These are phyloP conservation scores for Sebastolobus alascanus DNA, from an alignment of 2,797 vertebrate genomes.

Conservation along the genomic window DNA sequence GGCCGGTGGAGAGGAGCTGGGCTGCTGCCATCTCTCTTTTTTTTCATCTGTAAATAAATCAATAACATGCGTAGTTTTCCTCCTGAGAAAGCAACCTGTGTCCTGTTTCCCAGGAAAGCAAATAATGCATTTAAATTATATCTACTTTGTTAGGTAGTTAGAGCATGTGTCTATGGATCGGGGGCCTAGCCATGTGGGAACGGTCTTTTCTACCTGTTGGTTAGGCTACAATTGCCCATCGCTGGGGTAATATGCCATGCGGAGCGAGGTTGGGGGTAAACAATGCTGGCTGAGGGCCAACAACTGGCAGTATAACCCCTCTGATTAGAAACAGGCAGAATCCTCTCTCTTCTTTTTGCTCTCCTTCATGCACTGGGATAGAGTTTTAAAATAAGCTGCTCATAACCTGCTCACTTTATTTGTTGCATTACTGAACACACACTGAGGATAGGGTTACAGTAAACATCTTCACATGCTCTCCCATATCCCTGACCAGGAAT, in stretches of 20 bases:
- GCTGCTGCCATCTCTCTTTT: conserved; percentile 45
- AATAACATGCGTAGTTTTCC: conserved; percentile 66
- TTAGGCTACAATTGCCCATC: conserved; percentile 63
- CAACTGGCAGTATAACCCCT: conserved; percentile 43
- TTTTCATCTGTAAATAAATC: conserved; percentile 74
- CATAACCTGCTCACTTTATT: neutral
- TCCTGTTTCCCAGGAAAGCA: conserved; percentile 63
- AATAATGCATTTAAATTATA: conserved; percentile 57
- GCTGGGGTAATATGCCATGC: conserved; percentile 65
- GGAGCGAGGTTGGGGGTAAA: conserved; percentile 67
- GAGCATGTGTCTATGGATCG: conserved; percentile 18
- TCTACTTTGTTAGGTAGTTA: conserved; percentile 48
- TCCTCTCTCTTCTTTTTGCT: conserved; percentile 9
- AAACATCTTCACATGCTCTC: neutral
- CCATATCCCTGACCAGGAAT: neutral
- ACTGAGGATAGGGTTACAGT: neutral
- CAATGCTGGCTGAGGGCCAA: conserved; percentile 76
- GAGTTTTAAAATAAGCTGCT: conserved; percentile 17
- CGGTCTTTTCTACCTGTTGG: conserved; percentile 71
- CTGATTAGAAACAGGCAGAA: conserved; percentile 70
- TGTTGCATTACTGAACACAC: neutral
- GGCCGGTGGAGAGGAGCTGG: conserved; percentile 65
- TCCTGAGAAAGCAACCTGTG: conserved; percentile 60
- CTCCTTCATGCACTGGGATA: conserved; percentile 9
- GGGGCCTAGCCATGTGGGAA: conserved; percentile 44